Percentiles rank a stretch among this genome's conserved stretches.
Conservation (phyloP, 2,888 invertebrate species). For the Sclerodermus sp. region DNA sequence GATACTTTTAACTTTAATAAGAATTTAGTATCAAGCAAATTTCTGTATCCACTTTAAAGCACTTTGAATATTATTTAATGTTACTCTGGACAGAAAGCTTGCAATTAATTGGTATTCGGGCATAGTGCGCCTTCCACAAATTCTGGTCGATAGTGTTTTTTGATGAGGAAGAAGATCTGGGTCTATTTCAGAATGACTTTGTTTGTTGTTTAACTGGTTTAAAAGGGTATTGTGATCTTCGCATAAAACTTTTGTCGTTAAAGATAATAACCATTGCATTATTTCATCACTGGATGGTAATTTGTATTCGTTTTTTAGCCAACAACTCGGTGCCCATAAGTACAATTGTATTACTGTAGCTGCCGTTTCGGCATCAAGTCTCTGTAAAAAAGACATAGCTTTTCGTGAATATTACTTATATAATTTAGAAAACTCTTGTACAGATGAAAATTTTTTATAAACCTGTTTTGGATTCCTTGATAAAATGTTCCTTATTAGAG, state of each 20-base stretch:
- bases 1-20: no score
- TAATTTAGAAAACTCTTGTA: background rate
- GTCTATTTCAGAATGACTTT: background rate
- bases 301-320: constrained; percentile 62
- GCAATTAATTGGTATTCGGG: constrained; percentile 74
- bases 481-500: constrained; percentile 66
- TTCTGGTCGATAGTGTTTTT: constrained; percentile 39
- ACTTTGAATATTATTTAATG: constrained; percentile 64
- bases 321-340: constrained; percentile 74
- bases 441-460: constrained; percentile 2
- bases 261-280: constrained; percentile 73
- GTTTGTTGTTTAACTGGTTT: constrained; percentile 9
- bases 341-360: constrained; percentile 74
- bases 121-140: constrained; percentile 65
- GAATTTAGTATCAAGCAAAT: background rate
- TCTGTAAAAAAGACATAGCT: constrained; percentile 48
- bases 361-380: constrained; percentile 70
- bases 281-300: constrained; percentile 70
- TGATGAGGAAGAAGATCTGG: constrained; percentile 14
- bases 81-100: constrained; percentile 68
- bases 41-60: constrained; percentile 69
- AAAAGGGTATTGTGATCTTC: constrained; percentile 59
- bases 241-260: constrained; percentile 75
- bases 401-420: background rate
- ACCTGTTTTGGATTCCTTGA: constrained; percentile 66